Conservation (phyloP, 1,140 invertebrate species). For the Drosophila grimshawi region DNA sequence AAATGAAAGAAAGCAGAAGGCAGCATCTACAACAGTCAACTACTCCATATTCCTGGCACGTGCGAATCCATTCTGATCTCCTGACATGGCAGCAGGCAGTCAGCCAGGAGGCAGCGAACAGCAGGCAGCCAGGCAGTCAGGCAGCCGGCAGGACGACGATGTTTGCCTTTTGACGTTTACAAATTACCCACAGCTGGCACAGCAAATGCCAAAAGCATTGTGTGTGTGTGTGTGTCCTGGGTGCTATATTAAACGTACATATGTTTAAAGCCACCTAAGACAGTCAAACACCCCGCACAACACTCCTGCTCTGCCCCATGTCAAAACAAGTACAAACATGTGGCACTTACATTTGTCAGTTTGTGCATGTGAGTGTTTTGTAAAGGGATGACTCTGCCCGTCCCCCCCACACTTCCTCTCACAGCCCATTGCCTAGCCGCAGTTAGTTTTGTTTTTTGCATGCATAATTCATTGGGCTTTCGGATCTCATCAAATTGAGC, state of each 20-base stretch:
- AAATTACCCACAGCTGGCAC: conserved; percentile 77
- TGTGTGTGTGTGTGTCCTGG: conserved; percentile 43
- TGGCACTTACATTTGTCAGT: conserved; percentile 62
- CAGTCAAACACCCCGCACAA: background rate
- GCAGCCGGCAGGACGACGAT: conserved; percentile 66
- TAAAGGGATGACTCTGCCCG: conserved; percentile 27
- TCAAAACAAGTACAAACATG: conserved; percentile 70
- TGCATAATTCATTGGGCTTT: conserved; percentile 74
- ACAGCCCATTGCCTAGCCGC: background rate
- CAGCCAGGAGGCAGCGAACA: conserved; percentile 25
- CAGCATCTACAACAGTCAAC: conserved; percentile 17
- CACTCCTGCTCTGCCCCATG: background rate
- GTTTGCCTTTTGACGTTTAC: conserved; percentile 81
- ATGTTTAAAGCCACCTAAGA: conserved; percentile 59
- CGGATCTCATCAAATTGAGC: conserved; percentile 75
- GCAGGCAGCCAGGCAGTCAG: conserved; percentile 11
- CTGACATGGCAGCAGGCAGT: conserved; percentile 41
- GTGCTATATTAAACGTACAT: conserved; percentile 79
- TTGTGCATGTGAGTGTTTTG: conserved; percentile 21
- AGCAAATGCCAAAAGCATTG: conserved; percentile 58
- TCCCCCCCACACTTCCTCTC: background rate
- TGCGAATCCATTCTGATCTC: conserved; percentile 74
- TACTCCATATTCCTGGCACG: conserved; percentile 65
- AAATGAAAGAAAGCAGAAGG: conserved; percentile 62
- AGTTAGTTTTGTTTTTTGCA: conserved; percentile 67